Evolutionary conservation across 2,113 vertebrate genomes (phyloP).

Genomic region (Elachura formosa): DNA sequence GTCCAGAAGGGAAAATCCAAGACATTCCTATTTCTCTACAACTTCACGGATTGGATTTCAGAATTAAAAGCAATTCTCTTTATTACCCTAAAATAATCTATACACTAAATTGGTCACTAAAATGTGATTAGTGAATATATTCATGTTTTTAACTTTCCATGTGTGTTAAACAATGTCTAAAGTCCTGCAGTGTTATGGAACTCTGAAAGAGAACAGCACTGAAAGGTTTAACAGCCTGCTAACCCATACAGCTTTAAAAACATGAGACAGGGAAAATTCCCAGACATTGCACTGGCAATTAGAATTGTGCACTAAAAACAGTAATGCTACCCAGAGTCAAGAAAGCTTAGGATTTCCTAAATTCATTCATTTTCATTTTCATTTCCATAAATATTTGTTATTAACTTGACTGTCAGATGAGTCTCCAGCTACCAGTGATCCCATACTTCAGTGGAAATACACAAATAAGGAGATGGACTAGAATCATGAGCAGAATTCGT

Average conservation of each 20-base stretch:
- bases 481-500: background rate
- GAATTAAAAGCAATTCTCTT: background rate
- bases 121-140: background rate
- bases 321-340: background rate
- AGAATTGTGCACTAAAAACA: background rate
- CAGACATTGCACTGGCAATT: background rate
- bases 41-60: background rate
- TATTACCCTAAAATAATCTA: background rate
- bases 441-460: background rate
- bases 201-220: background rate
- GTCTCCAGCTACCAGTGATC: background rate
- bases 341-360: background rate
- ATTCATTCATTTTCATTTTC: background rate
- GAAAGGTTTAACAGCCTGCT: background rate
- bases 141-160: background rate
- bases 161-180: background rate
- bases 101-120: background rate
- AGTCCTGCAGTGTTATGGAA: background rate
- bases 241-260: background rate
- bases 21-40: background rate
- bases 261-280: background rate
- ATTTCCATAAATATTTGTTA: background rate
- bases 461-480: background rate
- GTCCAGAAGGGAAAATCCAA: background rate
- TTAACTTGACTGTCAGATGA: background rate